Percentiles rank a stretch among this genome's conserved stretches.
phyloP scores from a whole-genome alignment of 2,888 invertebrate genomes.

The Nyleta sp. region DNA sequence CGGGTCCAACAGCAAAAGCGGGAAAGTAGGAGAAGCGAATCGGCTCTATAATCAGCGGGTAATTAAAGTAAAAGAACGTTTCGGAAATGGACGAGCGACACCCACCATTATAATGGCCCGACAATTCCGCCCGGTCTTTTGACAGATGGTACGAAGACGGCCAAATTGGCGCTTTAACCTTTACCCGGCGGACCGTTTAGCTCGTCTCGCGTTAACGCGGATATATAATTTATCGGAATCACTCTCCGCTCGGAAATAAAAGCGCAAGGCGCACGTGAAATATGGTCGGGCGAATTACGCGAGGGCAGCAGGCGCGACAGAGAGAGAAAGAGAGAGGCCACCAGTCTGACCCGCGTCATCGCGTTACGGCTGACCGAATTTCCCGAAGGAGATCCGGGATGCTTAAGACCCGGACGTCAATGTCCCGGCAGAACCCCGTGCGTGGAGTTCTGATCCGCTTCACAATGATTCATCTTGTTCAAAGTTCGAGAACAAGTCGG shows the following conservation, averaged over 20 bases:
- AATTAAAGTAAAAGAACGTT: constrained; percentile 76
- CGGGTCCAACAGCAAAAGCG: constrained; percentile 30
- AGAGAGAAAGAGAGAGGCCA: constrained; percentile 12
- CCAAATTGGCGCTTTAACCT: constrained; percentile 77
- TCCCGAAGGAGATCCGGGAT: constrained; percentile 68
- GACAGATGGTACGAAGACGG: constrained; percentile 77
- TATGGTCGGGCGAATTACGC: constrained; percentile 73
- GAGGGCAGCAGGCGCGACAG: constrained; percentile 34
- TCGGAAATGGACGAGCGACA: constrained; percentile 61
- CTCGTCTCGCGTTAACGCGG: constrained; percentile 68
- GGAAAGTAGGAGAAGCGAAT: constrained; percentile 54
- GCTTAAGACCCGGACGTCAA: constrained; percentile 38
- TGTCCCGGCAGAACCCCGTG: constrained; percentile 27
- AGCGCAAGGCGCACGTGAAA: constrained; percentile 69
- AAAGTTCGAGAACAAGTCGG: constrained; percentile 29
- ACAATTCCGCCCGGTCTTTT: constrained; percentile 70
- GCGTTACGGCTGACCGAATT: constrained; percentile 68
- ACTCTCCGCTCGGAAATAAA: constrained; percentile 58
- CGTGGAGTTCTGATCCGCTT: constrained; percentile 26
- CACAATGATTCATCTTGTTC: constrained; percentile 52
- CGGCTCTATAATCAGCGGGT: constrained; percentile 77
- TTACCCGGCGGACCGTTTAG: constrained; percentile 61
- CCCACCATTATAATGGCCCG: constrained; percentile 61
- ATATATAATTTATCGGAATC: constrained; percentile 78
- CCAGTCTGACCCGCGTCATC: constrained; percentile 71